These are phyloP conservation scores for Coboldia fuscipes DNA, from an alignment of 1,140 invertebrate species.

Conservation along the genomic window DNA sequence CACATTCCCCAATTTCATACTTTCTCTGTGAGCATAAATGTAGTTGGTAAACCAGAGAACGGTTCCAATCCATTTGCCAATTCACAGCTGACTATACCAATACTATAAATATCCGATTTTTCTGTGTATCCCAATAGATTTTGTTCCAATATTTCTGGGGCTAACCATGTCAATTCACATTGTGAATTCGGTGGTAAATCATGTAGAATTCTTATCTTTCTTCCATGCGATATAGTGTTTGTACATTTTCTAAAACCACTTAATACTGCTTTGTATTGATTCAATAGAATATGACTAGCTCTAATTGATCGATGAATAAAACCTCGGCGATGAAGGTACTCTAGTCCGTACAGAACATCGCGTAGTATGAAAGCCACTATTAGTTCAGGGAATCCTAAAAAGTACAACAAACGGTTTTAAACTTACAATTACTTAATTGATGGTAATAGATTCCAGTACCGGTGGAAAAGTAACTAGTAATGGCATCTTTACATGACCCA, in stretches of 20 bases:
- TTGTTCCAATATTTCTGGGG: constrained; percentile 79
- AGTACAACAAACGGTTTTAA: background rate
- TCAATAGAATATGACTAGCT: constrained; percentile 57
- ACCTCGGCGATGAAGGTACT: constrained; percentile 66
- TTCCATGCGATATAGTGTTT: constrained; percentile 44
- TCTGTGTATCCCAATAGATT: constrained; percentile 74
- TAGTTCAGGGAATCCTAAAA: constrained; percentile 47
- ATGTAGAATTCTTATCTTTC: constrained; percentile 42
- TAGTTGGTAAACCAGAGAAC: constrained; percentile 58
- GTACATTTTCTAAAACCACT: constrained; percentile 59
- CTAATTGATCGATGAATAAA: constrained; percentile 74
- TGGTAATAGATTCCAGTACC: no score
- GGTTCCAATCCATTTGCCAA: constrained; percentile 74
- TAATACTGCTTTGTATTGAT: constrained; percentile 23
- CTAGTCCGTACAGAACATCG: constrained; percentile 54
- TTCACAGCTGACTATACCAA: constrained; percentile 75
- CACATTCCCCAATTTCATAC: no score
- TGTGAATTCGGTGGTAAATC: constrained; percentile 46
- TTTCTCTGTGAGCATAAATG: constrained; percentile 78
- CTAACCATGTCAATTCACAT: constrained; percentile 64
- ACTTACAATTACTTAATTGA: no score
- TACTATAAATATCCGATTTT: constrained; percentile 75
- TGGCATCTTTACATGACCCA: constrained; percentile 58
- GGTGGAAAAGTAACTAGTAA: constrained; percentile 52
- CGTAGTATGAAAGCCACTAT: constrained; percentile 56